Percentiles rank a stretch among this genome's conserved stretches.
These are phyloP conservation scores for Natator depressus DNA, from an alignment of 2,113 vertebrate species.

Conservation along the genomic window DNA sequence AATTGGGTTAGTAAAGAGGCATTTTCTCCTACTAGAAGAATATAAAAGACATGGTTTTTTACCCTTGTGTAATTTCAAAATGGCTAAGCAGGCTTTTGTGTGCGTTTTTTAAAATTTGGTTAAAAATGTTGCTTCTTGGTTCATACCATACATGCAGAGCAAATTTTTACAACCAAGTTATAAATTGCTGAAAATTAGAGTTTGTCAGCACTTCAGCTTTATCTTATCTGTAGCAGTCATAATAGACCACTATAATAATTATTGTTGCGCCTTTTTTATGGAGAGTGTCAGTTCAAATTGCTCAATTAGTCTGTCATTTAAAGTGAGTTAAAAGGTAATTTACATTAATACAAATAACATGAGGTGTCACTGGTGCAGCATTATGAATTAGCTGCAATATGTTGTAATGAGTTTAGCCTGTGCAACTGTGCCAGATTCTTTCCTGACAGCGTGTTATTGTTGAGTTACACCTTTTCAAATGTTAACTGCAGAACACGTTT, in stretches of 20 bases:
- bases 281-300: slow-evolving; percentile 25
- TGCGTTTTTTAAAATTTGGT: background rate
- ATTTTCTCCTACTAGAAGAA: background rate
- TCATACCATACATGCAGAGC: background rate
- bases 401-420: background rate
- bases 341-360: slow-evolving; percentile 25
- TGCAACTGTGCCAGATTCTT: background rate
- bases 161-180: background rate
- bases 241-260: background rate
- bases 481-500: slow-evolving; percentile 38
- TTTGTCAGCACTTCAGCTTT: background rate
- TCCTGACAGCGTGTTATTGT: slow-evolving; percentile 11
- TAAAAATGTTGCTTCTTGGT: background rate
- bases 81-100: background rate
- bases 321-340: slow-evolving; percentile 65
- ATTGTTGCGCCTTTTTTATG: slow-evolving; percentile 18
- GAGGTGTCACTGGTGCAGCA: slow-evolving; percentile 9
- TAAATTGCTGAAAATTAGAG: background rate
- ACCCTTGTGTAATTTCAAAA: background rate
- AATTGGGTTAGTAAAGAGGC: background rate
- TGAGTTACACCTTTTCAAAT: slow-evolving; percentile 3
- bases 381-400: slow-evolving; percentile 31
- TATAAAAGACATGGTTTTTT: background rate
- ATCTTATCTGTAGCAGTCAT: background rate
- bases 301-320: slow-evolving; percentile 37